Evolutionary conservation across 2,113 vertebrate genomes (phyloP), one percentile per base, ranked within the genome.

Genomic region (Megaceryle maxima): DNA sequence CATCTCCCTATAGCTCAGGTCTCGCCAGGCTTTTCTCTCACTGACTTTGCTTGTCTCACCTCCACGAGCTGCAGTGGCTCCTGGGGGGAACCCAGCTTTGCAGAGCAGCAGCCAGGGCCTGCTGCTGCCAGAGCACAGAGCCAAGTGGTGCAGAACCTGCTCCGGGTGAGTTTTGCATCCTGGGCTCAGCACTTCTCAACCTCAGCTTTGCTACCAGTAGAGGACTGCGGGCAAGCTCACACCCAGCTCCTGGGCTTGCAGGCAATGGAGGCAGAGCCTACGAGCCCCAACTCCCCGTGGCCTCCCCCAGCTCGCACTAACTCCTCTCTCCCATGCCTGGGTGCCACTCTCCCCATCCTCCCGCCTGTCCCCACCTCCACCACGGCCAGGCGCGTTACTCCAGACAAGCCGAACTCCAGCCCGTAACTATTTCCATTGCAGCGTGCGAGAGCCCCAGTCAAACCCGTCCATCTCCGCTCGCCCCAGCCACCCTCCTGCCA

Each of bases 201-300:
- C 81, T 19, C 56, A 39, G 37, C 69, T 35, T 16, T 48, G 57
- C 56, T 20, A 2, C 56, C 1, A 3, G 56, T 63, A 33, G 24
- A 50, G 19, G 69, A 21, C 48, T 63, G 56, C 43, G 17, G 66
- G 59, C 22, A 57, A 79, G 50, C 41, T 26, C 9, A 29, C 0
- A 5, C 31, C 21, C 37, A n/a, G 46, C 69, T 9, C 7, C 31
- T 0, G 2, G 37, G 18, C 33, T 62, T 4, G 10, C 22, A 1
- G 33, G 74, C 60, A 35, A 10, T 0, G 3, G 7, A 29, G 35
- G 48, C 56, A 63, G 62, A 57, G 63, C 43, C 48, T 14, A 17
- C 43, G 2, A 39, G 3, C 21, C 68, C 44, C 33, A 9, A 16
- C 31, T 50, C 8, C 43, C 31, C 43, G 16, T 8, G 31, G 25